Evolutionary conservation across 2,113 vertebrate species (phyloP), one percentile per base, ranked within the genome.

Genomic region (Coturnix japonica): DNA sequence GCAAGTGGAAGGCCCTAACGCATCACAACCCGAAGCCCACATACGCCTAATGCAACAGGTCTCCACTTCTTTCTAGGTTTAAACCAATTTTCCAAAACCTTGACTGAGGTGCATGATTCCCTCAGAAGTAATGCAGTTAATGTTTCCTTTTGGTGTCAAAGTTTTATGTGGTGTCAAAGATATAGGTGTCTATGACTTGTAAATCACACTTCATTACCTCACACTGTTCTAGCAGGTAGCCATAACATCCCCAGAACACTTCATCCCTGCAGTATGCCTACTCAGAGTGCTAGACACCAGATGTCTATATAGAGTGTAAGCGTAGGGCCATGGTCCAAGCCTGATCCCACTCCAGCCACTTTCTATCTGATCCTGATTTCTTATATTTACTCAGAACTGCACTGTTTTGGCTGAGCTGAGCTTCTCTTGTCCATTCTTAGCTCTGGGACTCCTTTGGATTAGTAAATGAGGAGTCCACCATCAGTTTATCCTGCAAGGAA

Each of bases 111-210:
- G 13, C 12, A 15, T 31, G 14, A 6, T 7, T 91, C 8, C 21
- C 35, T 41, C 8, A 54, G 23, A 86, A n/a, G 37, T 53, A 57
- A 67, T 1, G 3, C 0, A 1, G 26, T 6, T 0, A 0, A 33
- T 16, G 10, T 7, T 60, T 54, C 12, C 13, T 25, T 8, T 0
- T 2, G 2, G 8, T 53, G 26, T 7, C n/a, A 76, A 44, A 77
- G 14, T 59, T 84, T 65, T 21, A 11, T 4, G 1, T 49, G 9
- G 51, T 53, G 30, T 7, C n/a, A 79, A 49, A 77, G 14, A 54
- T 84, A 57, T 21, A 9, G 4, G 1, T 57, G 7, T 13, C 21
- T 75, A 2, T 41, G 41, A 25, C 17, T 69, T 47, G 14, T 39
- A 51, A 2, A 25, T 39, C 26, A 30, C 14, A 30, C 1, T 1